A percentile compares a stretch with the other conserved stretches of the same genome.
phyloP scores from a whole-genome alignment of 2,888 invertebrate genomes.

The Apamea crenata region DNA sequence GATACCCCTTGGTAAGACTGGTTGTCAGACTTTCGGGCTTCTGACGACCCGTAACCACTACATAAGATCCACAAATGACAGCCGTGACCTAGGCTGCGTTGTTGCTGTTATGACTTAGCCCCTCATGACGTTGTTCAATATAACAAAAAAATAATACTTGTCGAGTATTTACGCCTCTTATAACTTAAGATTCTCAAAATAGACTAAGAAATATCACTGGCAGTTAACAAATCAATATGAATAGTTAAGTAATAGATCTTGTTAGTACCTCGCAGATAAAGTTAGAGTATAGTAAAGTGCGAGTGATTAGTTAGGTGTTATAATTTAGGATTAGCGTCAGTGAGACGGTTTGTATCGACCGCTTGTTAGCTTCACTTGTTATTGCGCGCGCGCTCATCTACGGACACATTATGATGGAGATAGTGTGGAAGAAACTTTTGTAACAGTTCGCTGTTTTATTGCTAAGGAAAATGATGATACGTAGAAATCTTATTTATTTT shows the following conservation, averaged over 20 bases:
- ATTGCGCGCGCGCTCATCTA: slow-evolving; percentile 83
- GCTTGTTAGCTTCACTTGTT: slow-evolving; percentile 90
- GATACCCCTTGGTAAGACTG: background rate
- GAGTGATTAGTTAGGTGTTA: slow-evolving; percentile 86
- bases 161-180: slow-evolving; percentile 14
- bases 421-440: slow-evolving; percentile 47
- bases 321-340: slow-evolving; percentile 87
- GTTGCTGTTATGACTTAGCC: background rate
- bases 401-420: slow-evolving; percentile 73
- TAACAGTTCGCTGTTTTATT: background rate
- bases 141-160: background rate
- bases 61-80: background rate
- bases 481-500: background rate
- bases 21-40: background rate
- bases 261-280: slow-evolving; percentile 58
- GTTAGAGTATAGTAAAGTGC: slow-evolving; percentile 62
- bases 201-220: slow-evolving; percentile 42
- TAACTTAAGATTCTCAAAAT: slow-evolving; percentile 31
- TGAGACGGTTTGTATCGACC: slow-evolving; percentile 79
- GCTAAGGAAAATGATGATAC: background rate
- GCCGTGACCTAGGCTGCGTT: background rate
- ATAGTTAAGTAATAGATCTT: slow-evolving; percentile 56
- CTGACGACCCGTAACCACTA: too few species aligned
- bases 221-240: slow-evolving; percentile 52
- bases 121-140: background rate